Evolutionary conservation across 2,888 invertebrate genomes (phyloP).

Genomic region (Tetramorium bicarinatum): DNA sequence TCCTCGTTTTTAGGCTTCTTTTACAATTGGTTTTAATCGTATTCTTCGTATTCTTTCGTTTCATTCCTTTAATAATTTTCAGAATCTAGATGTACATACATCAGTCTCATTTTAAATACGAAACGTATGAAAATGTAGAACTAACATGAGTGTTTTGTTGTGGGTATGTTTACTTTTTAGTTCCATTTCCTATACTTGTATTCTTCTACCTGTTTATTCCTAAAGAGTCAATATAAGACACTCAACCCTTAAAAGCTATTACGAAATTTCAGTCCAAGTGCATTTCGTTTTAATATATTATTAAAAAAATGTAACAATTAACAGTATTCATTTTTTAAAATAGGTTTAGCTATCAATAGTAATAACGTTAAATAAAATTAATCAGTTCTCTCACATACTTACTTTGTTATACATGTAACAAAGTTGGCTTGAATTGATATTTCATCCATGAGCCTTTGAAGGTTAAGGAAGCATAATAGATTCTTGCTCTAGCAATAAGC

Average conservation of each 20-base stretch:
- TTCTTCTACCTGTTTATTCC: neutral
- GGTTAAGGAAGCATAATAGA: neutral
- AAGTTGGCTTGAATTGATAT: no score
- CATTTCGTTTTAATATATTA: no score
- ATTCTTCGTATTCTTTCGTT: neutral
- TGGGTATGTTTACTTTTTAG: neutral
- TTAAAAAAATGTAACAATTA: no score
- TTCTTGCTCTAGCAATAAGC: neutral
- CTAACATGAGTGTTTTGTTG: neutral
- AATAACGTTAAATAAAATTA: no score
- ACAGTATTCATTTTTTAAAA: no score
- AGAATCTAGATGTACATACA: neutral
- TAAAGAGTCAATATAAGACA: neutral
- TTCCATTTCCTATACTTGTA: neutral
- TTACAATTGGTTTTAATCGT: neutral
- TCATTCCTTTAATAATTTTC: neutral
- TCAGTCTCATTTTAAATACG: neutral
- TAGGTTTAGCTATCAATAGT: no score
- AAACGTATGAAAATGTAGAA: neutral
- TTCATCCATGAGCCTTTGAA: no score
- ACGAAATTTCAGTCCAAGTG: no score
- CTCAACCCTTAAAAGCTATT: no score
- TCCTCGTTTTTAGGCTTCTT: neutral
- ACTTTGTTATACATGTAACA: no score
- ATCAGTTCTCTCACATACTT: no score